Base-by-base conservation (phyloP, 2,797 vertebrate genomes). In the Pelobates cultripes region DNA sequence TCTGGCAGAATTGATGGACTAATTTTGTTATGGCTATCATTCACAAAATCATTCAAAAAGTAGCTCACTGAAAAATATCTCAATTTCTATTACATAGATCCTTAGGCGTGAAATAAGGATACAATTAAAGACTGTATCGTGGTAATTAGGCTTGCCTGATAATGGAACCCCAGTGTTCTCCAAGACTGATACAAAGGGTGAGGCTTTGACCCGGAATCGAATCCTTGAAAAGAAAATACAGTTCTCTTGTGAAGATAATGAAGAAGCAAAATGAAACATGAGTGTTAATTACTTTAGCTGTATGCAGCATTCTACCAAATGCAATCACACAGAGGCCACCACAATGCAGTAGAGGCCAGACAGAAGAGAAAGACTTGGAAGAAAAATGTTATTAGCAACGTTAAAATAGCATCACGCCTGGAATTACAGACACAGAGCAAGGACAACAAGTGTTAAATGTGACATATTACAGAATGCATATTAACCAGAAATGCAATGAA, bases 201-300 rank as follows among this genome's bases (percentile, higher is more conserved):
- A 83, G 10, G 67, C 82, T 79, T 83, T 83, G 82, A 75, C 82
- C 82, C 43, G 75, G 45, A 51, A 75, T 79, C 71, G 79, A 77
- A 83, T 83, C 77, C 73, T 55, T 71, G 77, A 79, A 83, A 79
- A 75, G 82, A 79, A 75, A 75, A 79, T 75, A 64, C 77, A 74
- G 70, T 77, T 79, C 82, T 75, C 76, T 83, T 79, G 53, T 79
- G 66, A 79, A 83, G 81, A 79, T 83, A 83, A 83, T 79, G 82
- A 83, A 83, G 82, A 79, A 83, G 72, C 81, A 74, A 83, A 78
- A 78, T 83, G 71, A 83, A 83, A 83, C 81, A 79, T 64, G 74
- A 83, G 77, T 83, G 79, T 83, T 83, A 83, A 83, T 79, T 83
- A 83, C 72, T 75, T 66, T 79, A 77, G 78, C 75, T 83, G 71